phyloP scores from a whole-genome alignment of 23 tunicate species.

The Trididemnum clinides region DNA sequence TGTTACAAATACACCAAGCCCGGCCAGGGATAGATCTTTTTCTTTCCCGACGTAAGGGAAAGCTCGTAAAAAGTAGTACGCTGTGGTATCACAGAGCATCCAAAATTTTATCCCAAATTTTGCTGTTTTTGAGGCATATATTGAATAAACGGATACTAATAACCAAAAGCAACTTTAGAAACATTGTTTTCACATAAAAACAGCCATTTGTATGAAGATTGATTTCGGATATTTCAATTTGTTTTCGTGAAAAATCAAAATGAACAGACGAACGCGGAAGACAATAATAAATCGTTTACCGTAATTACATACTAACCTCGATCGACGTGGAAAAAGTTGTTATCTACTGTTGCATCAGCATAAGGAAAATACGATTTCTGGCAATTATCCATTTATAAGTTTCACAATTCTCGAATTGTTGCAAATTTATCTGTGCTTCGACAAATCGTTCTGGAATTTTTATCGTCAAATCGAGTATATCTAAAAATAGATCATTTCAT shows the following conservation, averaged over 20 bases:
- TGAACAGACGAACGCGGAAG: background rate
- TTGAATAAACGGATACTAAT: background rate
- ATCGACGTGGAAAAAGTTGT: too few relatives aligned
- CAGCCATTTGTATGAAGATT: too few relatives aligned
- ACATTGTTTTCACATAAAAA: too few relatives aligned
- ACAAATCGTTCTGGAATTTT: too few relatives aligned
- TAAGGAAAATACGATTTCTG: too few relatives aligned
- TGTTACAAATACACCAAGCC: conserved; percentile 16
- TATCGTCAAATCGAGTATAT: background rate
- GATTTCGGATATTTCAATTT: background rate
- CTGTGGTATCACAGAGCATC: conserved; percentile 15
- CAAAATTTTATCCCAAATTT: too few relatives aligned
- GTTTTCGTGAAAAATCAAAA: background rate
- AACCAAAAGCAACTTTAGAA: background rate
- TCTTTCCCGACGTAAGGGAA: too few relatives aligned
- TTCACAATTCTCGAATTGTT: background rate
- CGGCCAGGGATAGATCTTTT: background rate
- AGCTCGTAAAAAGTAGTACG: conserved; percentile 11
- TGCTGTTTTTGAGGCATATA: too few relatives aligned
- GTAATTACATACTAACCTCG: too few relatives aligned
- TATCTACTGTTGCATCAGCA: background rate
- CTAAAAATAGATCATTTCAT: background rate
- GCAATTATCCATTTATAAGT: background rate
- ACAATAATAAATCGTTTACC: background rate
- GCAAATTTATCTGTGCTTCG: too few relatives aligned